Base-by-base conservation (phyloP, 2,888 invertebrate species). In the Lasioglossum leucozonium region DNA sequence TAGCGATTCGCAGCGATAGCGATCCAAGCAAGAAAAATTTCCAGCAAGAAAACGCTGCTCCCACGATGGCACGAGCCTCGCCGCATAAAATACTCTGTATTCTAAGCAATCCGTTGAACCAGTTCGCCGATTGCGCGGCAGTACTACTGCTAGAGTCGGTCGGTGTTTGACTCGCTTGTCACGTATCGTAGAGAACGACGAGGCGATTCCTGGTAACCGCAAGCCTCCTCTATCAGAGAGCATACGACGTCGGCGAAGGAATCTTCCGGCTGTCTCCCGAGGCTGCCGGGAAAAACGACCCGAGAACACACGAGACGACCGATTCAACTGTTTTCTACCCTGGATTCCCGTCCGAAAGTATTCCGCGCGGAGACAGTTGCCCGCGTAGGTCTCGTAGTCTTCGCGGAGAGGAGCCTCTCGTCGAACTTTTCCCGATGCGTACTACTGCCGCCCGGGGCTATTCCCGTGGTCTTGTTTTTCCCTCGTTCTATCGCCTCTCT, bases 341-440 rank as follows among this genome's bases (percentile, higher is more conserved):
- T 82, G 79, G 55, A 86, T 86, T 86, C 86, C 86, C 44, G n/a
- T 69, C 82, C 81, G 79, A 85, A 79, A 86, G 82, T 85, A 85
- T 86, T 85, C 79, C 79, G 42, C 51, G 22, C 71, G 78, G 3
- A 69, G 44, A 81, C 77, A 81, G 67, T 84, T 67, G 72, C 55
- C 67, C 26, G 5, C 83, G 77, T 82, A 79, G 77, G 79, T 82
- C 73, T 65, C 82, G 42, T 44, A 30, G 22, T 55, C 18, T 44
- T 55, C 65, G 65, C n/a, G n/a, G n/a, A n/a, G 5, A 42, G 18
- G 58, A 10, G 4, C 26, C 6, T 18, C 47, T 26, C 37, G 77
- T 67, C 73, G 58, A 77, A 62, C 73, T 72, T 69, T 67, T 67
- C 37, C 4, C 84, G 30, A n/a, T 77, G 84, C 84, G 62, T 74